phyloP scores from a whole-genome alignment of 2,888 invertebrate species.

The Sclerodermus sp. region DNA sequence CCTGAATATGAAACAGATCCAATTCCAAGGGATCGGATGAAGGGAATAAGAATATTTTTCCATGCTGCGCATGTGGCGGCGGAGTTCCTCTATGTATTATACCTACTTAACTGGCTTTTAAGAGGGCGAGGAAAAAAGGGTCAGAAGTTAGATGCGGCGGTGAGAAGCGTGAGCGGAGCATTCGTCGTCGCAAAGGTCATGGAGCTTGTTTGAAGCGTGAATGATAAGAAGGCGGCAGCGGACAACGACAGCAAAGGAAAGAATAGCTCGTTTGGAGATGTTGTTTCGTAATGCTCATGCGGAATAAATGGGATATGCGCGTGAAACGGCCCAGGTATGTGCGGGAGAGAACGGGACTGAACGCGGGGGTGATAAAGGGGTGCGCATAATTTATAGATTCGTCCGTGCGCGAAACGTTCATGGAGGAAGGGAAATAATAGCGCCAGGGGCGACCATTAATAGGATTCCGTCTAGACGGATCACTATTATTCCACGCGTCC shows the following conservation, averaged over 20 bases:
- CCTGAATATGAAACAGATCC: too few species aligned
- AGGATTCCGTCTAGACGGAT: conserved; percentile 16
- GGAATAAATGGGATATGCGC: conserved; percentile 21
- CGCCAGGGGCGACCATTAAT: conserved; percentile 15
- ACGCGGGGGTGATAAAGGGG: conserved; percentile 16
- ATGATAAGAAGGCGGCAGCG: too few species aligned
- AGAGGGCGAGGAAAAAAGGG: too few species aligned
- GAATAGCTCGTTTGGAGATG: conserved; percentile 24
- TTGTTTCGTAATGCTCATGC: conserved; percentile 22
- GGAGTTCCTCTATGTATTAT: too few species aligned
- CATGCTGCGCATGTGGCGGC: too few species aligned
- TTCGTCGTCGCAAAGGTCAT: too few species aligned
- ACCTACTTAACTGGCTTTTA: too few species aligned
- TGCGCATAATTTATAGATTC: conserved; percentile 21
- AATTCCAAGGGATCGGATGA: too few species aligned
- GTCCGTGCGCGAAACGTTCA: not conserved
- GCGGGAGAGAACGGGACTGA: not conserved
- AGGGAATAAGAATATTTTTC: too few species aligned
- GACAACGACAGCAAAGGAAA: conserved; percentile 6
- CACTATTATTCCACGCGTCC: conserved; percentile 13
- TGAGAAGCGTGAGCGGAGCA: not conserved
- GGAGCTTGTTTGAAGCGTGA: too few species aligned
- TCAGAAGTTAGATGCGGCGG: too few species aligned
- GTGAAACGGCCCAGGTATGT: not conserved
- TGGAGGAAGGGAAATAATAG: conserved; percentile 12